Percentiles rank a stretch among this genome's conserved stretches.
phyloP scores from a whole-genome alignment of 1,140 invertebrate species.

The Papilio polyxenes region DNA sequence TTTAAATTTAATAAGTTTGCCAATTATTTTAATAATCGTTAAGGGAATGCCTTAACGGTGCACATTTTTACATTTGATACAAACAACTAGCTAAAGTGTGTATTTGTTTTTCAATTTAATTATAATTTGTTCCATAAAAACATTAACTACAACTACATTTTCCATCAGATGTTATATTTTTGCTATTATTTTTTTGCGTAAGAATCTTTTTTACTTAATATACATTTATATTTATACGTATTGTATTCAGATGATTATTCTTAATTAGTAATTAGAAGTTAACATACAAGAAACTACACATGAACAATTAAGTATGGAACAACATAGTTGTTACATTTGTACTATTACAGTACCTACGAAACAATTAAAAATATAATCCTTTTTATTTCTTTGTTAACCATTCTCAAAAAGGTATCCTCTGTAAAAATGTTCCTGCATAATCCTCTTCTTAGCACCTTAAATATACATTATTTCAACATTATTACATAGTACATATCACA shows the following conservation, averaged over 20 bases:
- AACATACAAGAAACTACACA: conserved; percentile 39
- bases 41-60: neutral
- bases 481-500: conserved; percentile 71
- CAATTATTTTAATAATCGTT: neutral
- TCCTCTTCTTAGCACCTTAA: conserved; percentile 75
- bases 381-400: conserved; percentile 47
- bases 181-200: neutral
- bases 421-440: conserved; percentile 60
- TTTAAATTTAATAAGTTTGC: neutral
- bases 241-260: neutral
- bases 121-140: neutral
- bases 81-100: neutral
- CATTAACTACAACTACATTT: neutral
- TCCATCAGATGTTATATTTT: neutral
- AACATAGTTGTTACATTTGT: conserved; percentile 78
- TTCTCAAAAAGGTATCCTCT: conserved; percentile 48
- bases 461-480: conserved; percentile 60
- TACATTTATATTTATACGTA: neutral
- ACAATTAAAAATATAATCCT: conserved; percentile 49
- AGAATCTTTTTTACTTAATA: neutral
- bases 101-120: neutral
- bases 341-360: conserved; percentile 71
- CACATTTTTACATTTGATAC: neutral
- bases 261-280: neutral
- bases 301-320: conserved; percentile 57